Evolutionary conservation across 2,113 vertebrate species (phyloP).

Genomic region (Noctilio leporinus): DNA sequence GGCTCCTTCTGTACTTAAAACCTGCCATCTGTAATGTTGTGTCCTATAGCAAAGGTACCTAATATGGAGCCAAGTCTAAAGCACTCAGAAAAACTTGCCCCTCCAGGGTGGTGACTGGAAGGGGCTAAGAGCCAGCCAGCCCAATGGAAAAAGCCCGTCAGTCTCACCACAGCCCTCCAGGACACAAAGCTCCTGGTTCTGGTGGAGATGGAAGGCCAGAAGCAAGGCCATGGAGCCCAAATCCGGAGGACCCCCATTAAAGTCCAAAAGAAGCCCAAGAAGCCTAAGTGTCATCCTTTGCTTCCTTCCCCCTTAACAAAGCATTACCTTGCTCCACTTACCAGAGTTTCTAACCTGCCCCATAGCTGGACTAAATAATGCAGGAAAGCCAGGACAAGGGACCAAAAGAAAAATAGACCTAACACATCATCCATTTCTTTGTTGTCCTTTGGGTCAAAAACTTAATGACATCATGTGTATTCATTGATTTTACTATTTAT

Average conservation of each 20-base stretch:
- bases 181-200: neutral
- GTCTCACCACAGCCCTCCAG: neutral
- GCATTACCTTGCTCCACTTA: neutral
- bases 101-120: neutral
- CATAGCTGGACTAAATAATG: neutral
- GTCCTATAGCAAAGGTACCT: neutral
- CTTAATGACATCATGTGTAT: neutral
- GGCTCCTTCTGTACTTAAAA: neutral
- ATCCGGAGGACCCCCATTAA: neutral
- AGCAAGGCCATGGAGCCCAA: neutral
- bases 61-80: neutral
- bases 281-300: neutral
- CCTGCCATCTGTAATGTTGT: neutral
- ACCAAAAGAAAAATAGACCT: constrained; percentile 3
- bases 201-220: neutral
- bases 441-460: constrained; percentile 58
- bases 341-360: neutral
- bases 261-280: neutral
- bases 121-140: neutral
- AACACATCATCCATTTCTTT: constrained; percentile 25
- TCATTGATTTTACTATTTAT: neutral
- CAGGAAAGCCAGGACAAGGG: neutral
- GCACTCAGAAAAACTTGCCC: neutral
- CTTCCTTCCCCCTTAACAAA: neutral
- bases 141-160: neutral